phyloP scores from a whole-genome alignment of 2,888 invertebrate species.

The Lasioglossum malachurum region DNA sequence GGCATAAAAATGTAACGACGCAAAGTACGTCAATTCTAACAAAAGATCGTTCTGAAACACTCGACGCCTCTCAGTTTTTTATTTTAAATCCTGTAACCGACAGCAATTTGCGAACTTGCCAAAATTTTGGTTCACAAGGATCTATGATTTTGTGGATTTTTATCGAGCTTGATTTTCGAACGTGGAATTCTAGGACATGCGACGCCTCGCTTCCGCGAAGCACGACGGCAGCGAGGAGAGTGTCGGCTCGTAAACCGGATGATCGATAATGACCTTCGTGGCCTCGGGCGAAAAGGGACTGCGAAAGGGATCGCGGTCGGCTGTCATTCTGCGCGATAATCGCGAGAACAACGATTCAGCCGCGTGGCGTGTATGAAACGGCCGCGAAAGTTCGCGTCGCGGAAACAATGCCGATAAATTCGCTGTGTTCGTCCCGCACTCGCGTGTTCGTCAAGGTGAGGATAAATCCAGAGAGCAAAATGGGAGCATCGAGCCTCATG shows the following conservation, averaged over 20 bases:
- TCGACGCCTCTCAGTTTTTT: background rate
- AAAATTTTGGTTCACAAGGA: background rate
- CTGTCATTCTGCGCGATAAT: constrained; percentile 4
- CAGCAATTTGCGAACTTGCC: background rate
- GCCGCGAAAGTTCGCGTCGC: background rate
- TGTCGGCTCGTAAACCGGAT: constrained; percentile 30
- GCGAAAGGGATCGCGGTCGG: constrained; percentile 17
- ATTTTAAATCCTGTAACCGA: background rate
- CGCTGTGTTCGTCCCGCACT: background rate
- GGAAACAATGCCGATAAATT: constrained; percentile 2
- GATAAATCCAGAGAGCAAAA: constrained; percentile 5
- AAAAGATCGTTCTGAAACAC: background rate
- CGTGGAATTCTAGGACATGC: background rate
- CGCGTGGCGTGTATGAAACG: background rate
- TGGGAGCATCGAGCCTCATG: background rate
- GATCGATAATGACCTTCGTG: constrained; percentile 63
- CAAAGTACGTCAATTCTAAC: background rate
- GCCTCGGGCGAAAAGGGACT: constrained; percentile 29
- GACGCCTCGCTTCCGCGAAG: constrained; percentile 46
- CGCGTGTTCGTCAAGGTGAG: constrained; percentile 6
- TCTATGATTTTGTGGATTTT: background rate
- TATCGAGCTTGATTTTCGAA: background rate
- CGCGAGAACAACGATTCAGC: background rate
- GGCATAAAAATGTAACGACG: background rate
- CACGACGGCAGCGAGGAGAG: constrained; percentile 10